Base-by-base conservation (phyloP, 2,797 vertebrate genomes). In the Galago senegalensis region DNA sequence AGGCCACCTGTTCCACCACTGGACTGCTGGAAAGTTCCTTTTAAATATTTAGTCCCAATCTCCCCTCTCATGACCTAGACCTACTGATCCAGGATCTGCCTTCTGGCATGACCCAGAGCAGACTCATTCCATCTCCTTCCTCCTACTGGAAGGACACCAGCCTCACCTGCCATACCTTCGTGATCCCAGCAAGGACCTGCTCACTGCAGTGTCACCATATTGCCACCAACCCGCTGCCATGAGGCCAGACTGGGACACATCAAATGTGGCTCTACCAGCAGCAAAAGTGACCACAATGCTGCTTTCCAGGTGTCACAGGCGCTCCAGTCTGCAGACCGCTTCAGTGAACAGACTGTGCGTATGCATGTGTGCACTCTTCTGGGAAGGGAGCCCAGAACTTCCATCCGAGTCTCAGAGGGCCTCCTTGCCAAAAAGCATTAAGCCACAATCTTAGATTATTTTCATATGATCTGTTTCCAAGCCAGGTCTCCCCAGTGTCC, bases 341-440 rank as follows among this genome's bases (percentile, higher is more conserved):
- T 17, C 21, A 0, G 2, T 5, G 27, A 73, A 53, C 23, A 29
- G 53, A 37, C 5, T 14, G 87, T 2, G 5, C 9, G 1, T 1
- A 18, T 2, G 72, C n/a, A 0, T 3, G 12, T 0, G 0, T 2
- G 60, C 23, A 0, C 75, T 46, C 56, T 34, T 12, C 92, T 37
- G 73, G 87, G 65, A 70, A 60, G 60, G 65, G 49, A 16, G 23
- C 70, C 46, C 1, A 0, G 67, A 29, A 29, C 46, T 5, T 4
- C 65, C 34, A 2, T 2, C 49, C 10, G 40, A 4, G 14, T n/a
- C 34, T 58, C 49, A 5, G 31, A 37, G 87, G 69, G 43, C 27
- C 37, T 81, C 82, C 56, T 49, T 53, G 58, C 58, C 49, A 27
- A 40, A 46, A 75, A 80, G 60, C 76, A 29, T 16, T 14, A 11